A percentile compares a stretch with the other conserved stretches of the same genome.
These are phyloP conservation scores for Callithrix jacchus DNA, from an alignment of 2,113 vertebrate genomes.

Conservation along the genomic window DNA sequence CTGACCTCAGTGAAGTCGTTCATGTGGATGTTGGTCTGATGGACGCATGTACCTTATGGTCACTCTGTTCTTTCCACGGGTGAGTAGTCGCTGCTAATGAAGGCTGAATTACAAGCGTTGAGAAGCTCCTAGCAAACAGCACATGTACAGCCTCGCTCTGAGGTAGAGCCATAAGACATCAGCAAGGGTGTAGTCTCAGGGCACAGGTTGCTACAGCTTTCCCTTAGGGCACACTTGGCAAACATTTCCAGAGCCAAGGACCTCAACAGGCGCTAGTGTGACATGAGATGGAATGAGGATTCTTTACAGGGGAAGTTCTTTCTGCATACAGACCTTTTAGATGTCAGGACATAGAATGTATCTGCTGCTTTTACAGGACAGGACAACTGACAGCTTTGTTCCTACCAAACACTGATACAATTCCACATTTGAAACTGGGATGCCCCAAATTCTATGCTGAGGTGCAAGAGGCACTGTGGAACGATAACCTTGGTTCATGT, in stretches of 20 bases:
- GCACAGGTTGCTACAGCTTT: not conserved
- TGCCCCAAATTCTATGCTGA: not conserved
- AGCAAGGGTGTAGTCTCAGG: not conserved
- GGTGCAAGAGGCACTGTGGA: not conserved
- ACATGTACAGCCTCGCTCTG: not conserved
- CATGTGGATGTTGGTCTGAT: not conserved
- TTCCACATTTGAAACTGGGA: not conserved
- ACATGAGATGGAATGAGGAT: fast-evolving
- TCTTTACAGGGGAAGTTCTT: not conserved
- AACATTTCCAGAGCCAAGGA: not conserved
- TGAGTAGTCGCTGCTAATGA: not conserved
- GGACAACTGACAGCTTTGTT: not conserved
- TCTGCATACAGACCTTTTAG: not conserved
- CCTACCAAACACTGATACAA: not conserved
- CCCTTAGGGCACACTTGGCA: not conserved
- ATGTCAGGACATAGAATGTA: not conserved
- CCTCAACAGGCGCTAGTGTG: not conserved
- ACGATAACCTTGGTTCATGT: not conserved
- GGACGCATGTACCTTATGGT: too few relatives aligned
- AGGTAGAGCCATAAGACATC: not conserved
- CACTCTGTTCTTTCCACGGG: not conserved
- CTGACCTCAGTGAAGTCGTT: not conserved
- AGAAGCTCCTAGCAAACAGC: not conserved
- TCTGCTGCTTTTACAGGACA: not conserved
- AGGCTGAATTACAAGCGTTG: not conserved